A percentile compares a stretch with the other conserved stretches of the same genome.
These are phyloP conservation scores for Orientallactaga bullata DNA, from an alignment of 2,113 vertebrate species.

Conservation along the genomic window DNA sequence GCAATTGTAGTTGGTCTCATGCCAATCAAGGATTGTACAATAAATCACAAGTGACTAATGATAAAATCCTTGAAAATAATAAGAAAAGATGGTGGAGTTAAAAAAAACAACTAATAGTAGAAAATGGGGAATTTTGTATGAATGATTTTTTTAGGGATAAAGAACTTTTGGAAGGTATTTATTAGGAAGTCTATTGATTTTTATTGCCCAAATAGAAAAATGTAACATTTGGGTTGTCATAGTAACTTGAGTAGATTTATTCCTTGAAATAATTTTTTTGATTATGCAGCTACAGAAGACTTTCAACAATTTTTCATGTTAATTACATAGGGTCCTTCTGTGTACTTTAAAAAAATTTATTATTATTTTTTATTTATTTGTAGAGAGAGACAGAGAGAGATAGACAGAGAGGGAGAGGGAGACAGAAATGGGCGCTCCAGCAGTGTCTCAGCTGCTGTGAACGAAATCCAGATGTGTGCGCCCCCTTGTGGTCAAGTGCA, in stretches of 20 bases:
- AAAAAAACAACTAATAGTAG: conserved; percentile 32
- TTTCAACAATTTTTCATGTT: conserved; percentile 60
- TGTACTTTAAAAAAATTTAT: no score
- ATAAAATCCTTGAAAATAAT: conserved; percentile 49
- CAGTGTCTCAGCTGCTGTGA: no score
- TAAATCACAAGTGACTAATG: conserved; percentile 5
- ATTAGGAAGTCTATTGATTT: conserved; percentile 65
- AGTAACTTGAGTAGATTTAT: conserved; percentile 67
- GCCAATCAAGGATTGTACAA: neutral
- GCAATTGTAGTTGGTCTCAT: neutral
- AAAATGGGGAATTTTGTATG: neutral
- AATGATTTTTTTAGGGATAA: conserved; percentile 27
- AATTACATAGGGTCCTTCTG: neutral
- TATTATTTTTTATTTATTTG: no score
- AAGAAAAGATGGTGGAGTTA: conserved; percentile 32
- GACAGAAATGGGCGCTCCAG: no score
- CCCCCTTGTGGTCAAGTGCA: no score
- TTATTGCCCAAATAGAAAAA: conserved; percentile 5
- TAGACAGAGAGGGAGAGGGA: no score
- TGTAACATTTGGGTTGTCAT: conserved; percentile 39
- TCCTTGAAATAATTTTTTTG: conserved; percentile 67
- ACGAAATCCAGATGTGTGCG: no score
- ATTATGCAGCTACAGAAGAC: conserved; percentile 52
- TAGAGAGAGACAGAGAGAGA: no score
- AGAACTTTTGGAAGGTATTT: conserved; percentile 50